Evolutionary conservation across 2,113 vertebrate species (phyloP).

Genomic region (Cygnus buccinator): DNA sequence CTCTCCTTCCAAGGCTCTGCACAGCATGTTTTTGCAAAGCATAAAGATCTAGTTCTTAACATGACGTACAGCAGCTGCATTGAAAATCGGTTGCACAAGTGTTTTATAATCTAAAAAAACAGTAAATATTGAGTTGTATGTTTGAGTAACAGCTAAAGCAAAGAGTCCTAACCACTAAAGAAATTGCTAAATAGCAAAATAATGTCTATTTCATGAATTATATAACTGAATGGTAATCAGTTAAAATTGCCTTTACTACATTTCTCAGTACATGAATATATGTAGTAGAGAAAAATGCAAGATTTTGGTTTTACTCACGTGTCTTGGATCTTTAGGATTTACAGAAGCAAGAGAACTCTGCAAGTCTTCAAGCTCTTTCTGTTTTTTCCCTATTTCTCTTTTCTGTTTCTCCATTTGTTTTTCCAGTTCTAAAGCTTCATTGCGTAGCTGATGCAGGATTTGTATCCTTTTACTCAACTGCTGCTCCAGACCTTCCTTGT

Average conservation of each 20-base stretch:
- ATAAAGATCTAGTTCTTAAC: background rate
- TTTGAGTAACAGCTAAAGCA: background rate
- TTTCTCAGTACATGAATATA: background rate
- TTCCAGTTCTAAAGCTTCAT: conserved; percentile 79
- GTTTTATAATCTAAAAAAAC: background rate
- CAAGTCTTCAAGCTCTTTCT: conserved; percentile 76
- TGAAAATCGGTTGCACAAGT: background rate
- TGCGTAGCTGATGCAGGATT: conserved; percentile 71
- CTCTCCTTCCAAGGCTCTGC: background rate
- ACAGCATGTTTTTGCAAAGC: background rate
- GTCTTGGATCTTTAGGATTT: conserved; percentile 76
- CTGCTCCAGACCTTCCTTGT: conserved; percentile 77
- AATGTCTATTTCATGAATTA: rapidly evolving
- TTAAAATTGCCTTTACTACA: background rate
- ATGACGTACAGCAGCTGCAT: background rate
- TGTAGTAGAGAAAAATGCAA: rapidly evolving
- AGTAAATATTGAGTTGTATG: background rate
- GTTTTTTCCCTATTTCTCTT: conserved; percentile 72
- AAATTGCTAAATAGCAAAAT: background rate
- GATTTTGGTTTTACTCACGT: conserved; percentile 76
- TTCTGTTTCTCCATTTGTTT: conserved; percentile 78
- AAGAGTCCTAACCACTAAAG: background rate
- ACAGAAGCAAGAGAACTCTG: conserved; percentile 65
- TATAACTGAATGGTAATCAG: background rate
- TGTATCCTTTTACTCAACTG: conserved; percentile 77